Evolutionary conservation across 2,888 invertebrate genomes (phyloP).

Genomic region (Mesorhabditis belari): DNA sequence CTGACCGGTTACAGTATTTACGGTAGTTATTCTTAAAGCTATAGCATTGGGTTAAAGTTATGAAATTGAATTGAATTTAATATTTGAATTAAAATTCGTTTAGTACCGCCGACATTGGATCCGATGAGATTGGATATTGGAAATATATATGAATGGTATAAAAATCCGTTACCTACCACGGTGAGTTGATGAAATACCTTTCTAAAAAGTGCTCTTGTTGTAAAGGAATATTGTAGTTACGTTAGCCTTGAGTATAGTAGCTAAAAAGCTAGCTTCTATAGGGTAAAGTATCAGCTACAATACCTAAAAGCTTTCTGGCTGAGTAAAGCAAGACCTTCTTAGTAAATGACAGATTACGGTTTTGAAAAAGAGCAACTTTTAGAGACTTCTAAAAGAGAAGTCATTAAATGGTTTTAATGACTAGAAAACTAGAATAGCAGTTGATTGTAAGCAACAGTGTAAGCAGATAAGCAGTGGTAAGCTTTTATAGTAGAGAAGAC

Average conservation of each 20-base stretch:
- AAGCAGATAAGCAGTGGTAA: not conserved
- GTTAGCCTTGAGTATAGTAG: no score
- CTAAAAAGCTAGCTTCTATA: no score
- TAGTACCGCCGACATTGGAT: slow-evolving; percentile 51
- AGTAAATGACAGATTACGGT: no score
- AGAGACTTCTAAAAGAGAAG: no score
- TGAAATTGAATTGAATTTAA: not conserved
- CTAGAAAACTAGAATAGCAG: no score
- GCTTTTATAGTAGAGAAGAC: not conserved
- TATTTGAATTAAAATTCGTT: slow-evolving; percentile 11
- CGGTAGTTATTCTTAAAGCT: not conserved
- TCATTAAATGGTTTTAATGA: no score
- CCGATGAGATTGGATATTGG: slow-evolving; percentile 52
- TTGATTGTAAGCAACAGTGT: no score
- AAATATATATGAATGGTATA: slow-evolving; percentile 50
- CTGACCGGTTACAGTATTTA: no score
- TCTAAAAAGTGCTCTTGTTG: not conserved
- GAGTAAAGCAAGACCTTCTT: no score
- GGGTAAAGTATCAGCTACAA: no score
- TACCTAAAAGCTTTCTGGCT: no score
- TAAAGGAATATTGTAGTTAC: not conserved
- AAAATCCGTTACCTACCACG: slow-evolving; percentile 42
- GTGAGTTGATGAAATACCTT: slow-evolving; percentile 14
- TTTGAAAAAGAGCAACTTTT: no score
- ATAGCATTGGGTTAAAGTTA: not conserved